A percentile compares a stretch with the other conserved stretches of the same genome.
Evolutionary conservation across 1,140 invertebrate genomes (phyloP).

Genomic region (Cephus cinctus): DNA sequence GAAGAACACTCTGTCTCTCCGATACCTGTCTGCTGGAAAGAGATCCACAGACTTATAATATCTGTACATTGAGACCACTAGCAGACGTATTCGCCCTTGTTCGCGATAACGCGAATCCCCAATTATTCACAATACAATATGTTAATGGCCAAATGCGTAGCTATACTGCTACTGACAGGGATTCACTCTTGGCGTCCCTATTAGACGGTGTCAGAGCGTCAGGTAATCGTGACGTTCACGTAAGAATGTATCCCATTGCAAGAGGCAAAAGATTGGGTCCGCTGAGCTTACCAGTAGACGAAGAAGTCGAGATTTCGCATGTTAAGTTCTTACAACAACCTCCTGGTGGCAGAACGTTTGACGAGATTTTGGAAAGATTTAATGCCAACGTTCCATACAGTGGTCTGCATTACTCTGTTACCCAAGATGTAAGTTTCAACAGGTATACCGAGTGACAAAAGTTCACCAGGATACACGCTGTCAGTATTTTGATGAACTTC

Average conservation of each 20-base stretch:
- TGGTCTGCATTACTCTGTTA: conserved; percentile 93
- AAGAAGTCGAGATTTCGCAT: conserved; percentile 90
- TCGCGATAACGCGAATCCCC: conserved; percentile 86
- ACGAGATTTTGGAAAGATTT: conserved; percentile 85
- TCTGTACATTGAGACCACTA: conserved; percentile 85
- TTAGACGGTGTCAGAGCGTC: conserved; percentile 94
- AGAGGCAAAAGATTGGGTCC: conserved; percentile 87
- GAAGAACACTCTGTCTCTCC: conserved; percentile 90
- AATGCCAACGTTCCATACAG: conserved; percentile 98
- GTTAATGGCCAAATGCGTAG: conserved; percentile 84
- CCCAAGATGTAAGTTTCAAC: conserved; percentile 81
- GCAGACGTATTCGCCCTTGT: conserved; percentile 90
- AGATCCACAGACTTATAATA: conserved; percentile 93
- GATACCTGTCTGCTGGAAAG: conserved; percentile 95
- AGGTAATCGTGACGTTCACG: conserved; percentile 96
- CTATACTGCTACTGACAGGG: conserved; percentile 88
- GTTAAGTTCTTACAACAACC: conserved; percentile 79
- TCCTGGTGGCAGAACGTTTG: conserved; percentile 60
- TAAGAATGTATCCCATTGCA: conserved; percentile 81
- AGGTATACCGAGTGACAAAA: too few species aligned
- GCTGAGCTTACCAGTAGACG: conserved; percentile 83
- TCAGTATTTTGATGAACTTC: too few species aligned
- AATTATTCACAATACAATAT: conserved; percentile 93
- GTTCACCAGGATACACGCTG: too few species aligned
- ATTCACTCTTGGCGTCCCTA: conserved; percentile 91